Percentiles rank a stretch among this genome's conserved stretches.
phyloP scores from a whole-genome alignment of 2,888 invertebrate species.

The Drosophila heteroneura region DNA sequence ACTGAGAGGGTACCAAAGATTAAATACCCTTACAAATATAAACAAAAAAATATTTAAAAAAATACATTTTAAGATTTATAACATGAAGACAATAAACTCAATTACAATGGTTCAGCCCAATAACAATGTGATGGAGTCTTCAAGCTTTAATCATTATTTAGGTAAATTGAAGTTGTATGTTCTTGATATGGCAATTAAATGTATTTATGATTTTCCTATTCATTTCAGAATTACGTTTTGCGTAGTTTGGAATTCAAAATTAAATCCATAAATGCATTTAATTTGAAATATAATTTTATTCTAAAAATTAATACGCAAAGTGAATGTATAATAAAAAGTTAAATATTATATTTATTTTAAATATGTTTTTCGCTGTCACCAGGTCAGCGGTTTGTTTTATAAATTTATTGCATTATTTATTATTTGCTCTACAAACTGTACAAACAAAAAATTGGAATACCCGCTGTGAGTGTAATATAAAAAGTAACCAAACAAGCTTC shows the following conservation, averaged over 20 bases:
- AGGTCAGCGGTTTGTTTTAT: background rate
- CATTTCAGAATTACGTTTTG: background rate
- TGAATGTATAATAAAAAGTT: background rate
- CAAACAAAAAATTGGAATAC: background rate
- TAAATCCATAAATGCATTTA: background rate
- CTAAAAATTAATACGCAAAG: background rate
- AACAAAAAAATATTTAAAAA: background rate
- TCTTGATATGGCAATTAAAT: background rate
- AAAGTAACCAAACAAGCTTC: constrained; percentile 36
- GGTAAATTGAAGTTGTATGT: background rate
- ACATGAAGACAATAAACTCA: background rate
- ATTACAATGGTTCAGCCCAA: background rate
- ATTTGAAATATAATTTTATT: background rate
- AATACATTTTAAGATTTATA: background rate
- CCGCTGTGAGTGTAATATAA: constrained; percentile 8
- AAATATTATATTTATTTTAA: background rate
- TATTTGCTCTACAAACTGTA: background rate
- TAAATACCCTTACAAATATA: background rate
- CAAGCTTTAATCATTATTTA: background rate
- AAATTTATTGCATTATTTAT: background rate
- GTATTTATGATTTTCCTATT: background rate
- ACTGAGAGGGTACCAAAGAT: background rate
- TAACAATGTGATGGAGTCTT: background rate
- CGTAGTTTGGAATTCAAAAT: background rate
- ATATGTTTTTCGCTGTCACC: background rate